Evolutionary conservation across 2,888 invertebrate genomes (phyloP).

Genomic region (Acrobeloides nanus): DNA sequence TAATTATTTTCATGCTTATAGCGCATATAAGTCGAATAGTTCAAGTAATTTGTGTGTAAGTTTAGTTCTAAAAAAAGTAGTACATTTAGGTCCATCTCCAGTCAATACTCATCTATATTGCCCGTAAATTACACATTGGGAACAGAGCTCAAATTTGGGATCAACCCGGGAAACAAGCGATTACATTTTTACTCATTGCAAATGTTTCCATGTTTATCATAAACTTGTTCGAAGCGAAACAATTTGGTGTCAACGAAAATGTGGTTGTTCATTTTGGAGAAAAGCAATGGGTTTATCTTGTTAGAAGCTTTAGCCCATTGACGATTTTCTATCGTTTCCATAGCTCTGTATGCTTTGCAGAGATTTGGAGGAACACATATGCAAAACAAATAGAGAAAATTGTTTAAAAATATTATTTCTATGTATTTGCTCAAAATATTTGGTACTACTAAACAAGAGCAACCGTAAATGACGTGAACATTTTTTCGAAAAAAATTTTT

Average conservation of each 20-base stretch:
- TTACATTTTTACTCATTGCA: slow-evolving; percentile 42
- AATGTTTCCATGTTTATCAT: slow-evolving; percentile 66
- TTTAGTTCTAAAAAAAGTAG: not conserved
- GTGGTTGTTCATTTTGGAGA: slow-evolving; percentile 62
- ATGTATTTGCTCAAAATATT: no score
- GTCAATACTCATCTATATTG: slow-evolving; percentile 44
- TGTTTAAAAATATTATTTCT: no score
- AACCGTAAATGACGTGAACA: no score
- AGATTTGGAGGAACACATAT: slow-evolving; percentile 56
- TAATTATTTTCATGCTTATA: no score
- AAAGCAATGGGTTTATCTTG: slow-evolving; percentile 64
- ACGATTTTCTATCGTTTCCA: slow-evolving; percentile 64
- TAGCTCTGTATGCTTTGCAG: slow-evolving; percentile 61
- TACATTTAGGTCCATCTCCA: slow-evolving; percentile 42
- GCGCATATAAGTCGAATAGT: no score
- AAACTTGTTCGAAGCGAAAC: slow-evolving; percentile 65
- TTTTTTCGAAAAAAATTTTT: no score
- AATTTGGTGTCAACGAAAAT: slow-evolving; percentile 58
- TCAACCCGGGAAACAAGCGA: slow-evolving; percentile 49
- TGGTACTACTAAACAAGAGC: no score
- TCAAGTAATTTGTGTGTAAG: no score
- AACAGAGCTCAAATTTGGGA: no score
- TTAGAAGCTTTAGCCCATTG: slow-evolving; percentile 63
- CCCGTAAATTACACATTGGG: slow-evolving; percentile 41
- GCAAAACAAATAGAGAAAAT: no score